Evolutionary conservation across 2,888 invertebrate genomes (phyloP).

Genomic region (Onchidella celtica): DNA sequence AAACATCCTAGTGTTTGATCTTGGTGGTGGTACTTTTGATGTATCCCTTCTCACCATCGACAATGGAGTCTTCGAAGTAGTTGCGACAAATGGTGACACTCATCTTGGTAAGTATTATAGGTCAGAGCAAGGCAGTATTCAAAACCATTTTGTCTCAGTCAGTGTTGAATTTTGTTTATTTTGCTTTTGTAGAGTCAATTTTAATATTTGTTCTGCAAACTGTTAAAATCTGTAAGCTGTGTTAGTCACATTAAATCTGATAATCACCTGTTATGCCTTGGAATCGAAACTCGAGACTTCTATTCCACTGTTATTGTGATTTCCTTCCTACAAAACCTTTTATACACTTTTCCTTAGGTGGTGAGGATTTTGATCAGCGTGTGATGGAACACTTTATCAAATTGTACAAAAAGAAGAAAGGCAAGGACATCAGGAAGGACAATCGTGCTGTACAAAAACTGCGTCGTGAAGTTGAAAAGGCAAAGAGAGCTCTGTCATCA

Average conservation of each 20-base stretch:
- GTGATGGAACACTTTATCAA: conserved; percentile 99
- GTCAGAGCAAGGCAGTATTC: too few species aligned
- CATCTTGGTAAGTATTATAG: conserved; percentile 86
- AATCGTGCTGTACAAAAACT: conserved; percentile 96
- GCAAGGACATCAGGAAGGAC: conserved; percentile 97
- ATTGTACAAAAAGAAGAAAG: conserved; percentile 98
- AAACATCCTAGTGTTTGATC: conserved; percentile 98
- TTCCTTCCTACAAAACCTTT: too few species aligned
- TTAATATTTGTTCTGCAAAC: background rate
- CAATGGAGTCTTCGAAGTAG: conserved; percentile 96
- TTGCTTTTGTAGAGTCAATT: background rate
- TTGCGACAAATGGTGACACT: conserved; percentile 95
- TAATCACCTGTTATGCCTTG: too few species aligned
- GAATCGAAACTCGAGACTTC: too few species aligned
- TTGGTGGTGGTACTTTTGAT: conserved; percentile 99
- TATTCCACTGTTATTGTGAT: too few species aligned
- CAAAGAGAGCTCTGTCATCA: conserved; percentile 96
- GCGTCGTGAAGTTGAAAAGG: conserved; percentile 98
- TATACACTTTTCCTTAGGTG: conserved; percentile 83
- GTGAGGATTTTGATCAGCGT: conserved; percentile 99
- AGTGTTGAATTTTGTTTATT: background rate
- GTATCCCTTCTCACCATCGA: conserved; percentile 98
- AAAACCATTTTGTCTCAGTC: too few species aligned
- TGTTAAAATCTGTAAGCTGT: too few species aligned
- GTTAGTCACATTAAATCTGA: too few species aligned